phyloP scores from a whole-genome alignment of 1,140 invertebrate species.

The Diorhabda sublineata region DNA sequence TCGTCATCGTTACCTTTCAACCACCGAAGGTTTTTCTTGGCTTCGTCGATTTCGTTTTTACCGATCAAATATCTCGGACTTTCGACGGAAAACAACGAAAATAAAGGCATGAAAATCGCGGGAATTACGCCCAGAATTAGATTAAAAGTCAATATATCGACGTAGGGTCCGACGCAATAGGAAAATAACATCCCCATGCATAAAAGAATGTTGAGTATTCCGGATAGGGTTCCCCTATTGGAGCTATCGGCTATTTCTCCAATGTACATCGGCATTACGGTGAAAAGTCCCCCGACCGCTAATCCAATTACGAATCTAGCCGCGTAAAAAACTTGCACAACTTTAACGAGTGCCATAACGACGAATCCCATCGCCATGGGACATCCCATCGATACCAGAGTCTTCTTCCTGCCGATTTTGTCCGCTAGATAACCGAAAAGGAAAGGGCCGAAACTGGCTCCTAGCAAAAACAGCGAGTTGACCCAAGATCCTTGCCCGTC shows the following conservation, averaged over 20 bases:
- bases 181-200: conserved; percentile 38
- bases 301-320: conserved; percentile 48
- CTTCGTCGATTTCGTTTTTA: conserved; percentile 57
- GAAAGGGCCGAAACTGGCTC: conserved; percentile 56
- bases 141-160: conserved; percentile 54
- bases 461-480: conserved; percentile 63
- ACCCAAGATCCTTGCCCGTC: conserved; percentile 31
- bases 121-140: conserved; percentile 50
- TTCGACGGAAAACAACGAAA: conserved; percentile 59
- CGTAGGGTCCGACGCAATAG: conserved; percentile 58
- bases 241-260: conserved; percentile 49
- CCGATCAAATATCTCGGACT: conserved; percentile 67
- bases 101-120: conserved; percentile 50
- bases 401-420: conserved; percentile 48
- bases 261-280: conserved; percentile 51
- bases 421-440: conserved; percentile 45
- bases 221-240: conserved; percentile 33
- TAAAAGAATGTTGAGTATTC: conserved; percentile 35
- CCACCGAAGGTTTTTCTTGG: conserved; percentile 56
- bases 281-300: conserved; percentile 49
- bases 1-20: conserved; percentile 56
- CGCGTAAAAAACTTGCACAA: conserved; percentile 64
- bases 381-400: conserved; percentile 47
- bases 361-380: conserved; percentile 28
- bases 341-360: conserved; percentile 55